A percentile compares a stretch with the other conserved stretches of the same genome.
phyloP scores from a whole-genome alignment of 2,113 vertebrate species.

The Colossoma macropomum region DNA sequence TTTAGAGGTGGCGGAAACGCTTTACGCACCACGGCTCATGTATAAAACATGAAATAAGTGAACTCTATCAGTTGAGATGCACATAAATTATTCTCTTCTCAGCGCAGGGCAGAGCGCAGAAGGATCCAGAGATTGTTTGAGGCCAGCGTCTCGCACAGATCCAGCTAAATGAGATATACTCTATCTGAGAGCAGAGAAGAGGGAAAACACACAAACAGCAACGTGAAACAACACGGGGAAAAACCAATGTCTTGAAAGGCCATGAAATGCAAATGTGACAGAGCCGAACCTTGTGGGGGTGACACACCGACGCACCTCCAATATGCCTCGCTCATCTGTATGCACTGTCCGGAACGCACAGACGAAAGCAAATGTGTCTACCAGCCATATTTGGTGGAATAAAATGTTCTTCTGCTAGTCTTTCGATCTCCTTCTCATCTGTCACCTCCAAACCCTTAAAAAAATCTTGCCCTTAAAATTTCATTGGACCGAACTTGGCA shows the following conservation, averaged over 20 bases:
- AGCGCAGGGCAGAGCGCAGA: conserved; percentile 11
- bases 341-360: conserved; percentile 25
- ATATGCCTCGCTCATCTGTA: conserved; percentile 28
- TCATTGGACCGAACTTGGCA: not conserved
- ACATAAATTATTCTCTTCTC: conserved; percentile 40
- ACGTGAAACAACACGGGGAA: not conserved
- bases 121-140: conserved; percentile 30
- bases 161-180: conserved; percentile 38
- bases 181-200: conserved; percentile 20
- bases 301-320: not conserved
- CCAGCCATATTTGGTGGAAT: conserved; percentile 18
- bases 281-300: conserved; percentile 25
- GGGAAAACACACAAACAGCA: conserved; percentile 7
- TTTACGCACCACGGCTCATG: conserved; percentile 27
- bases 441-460: not conserved
- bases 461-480: not conserved
- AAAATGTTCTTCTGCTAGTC: conserved; percentile 13
- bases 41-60: conserved; percentile 48
- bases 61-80: conserved; percentile 30
- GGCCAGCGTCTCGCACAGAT: conserved; percentile 24
- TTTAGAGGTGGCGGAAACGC: conserved; percentile 4
- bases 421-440: conserved; percentile 12
- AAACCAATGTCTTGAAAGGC: conserved; percentile 35
- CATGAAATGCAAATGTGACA: conserved; percentile 46
- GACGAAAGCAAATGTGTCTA: conserved; percentile 27